Conservation (phyloP, 2,888 invertebrate genomes). For the Papilio elwesi region DNA sequence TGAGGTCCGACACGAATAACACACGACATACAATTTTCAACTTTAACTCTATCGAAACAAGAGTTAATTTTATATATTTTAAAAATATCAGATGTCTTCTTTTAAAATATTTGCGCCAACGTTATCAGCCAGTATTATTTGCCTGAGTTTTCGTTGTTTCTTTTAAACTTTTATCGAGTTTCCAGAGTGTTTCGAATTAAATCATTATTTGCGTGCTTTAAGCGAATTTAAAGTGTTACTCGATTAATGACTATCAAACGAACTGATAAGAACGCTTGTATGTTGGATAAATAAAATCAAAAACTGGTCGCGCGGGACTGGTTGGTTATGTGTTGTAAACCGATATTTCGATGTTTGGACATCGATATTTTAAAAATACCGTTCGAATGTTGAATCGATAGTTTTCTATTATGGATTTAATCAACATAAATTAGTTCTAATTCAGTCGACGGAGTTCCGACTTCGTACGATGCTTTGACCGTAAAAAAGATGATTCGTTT, state of each 20-base stretch:
- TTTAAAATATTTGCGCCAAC: slow-evolving; percentile 60
- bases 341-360: slow-evolving; percentile 39
- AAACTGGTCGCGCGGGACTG: background rate
- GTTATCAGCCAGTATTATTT: slow-evolving; percentile 76
- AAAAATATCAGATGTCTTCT: slow-evolving; percentile 50
- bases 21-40: slow-evolving; percentile 42
- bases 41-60: slow-evolving; percentile 45
- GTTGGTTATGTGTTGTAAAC: slow-evolving; percentile 13
- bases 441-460: slow-evolving; percentile 69
- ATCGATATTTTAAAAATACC: slow-evolving; percentile 56
- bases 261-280: slow-evolving; percentile 58
- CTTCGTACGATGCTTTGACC: slow-evolving; percentile 57
- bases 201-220: slow-evolving; percentile 74
- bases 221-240: slow-evolving; percentile 70
- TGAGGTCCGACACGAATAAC: slow-evolving; percentile 62
- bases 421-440: slow-evolving; percentile 82
- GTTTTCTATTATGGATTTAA: slow-evolving; percentile 82
- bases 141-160: slow-evolving; percentile 71
- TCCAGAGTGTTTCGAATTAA: slow-evolving; percentile 74
- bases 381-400: slow-evolving; percentile 68
- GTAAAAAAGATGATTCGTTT: slow-evolving; percentile 64
- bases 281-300: slow-evolving; percentile 35
- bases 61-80: slow-evolving; percentile 48
- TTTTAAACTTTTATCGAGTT: slow-evolving; percentile 73
- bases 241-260: slow-evolving; percentile 46